Base-by-base conservation (phyloP, 2,888 invertebrate species). In the Mycalesis mineus region DNA sequence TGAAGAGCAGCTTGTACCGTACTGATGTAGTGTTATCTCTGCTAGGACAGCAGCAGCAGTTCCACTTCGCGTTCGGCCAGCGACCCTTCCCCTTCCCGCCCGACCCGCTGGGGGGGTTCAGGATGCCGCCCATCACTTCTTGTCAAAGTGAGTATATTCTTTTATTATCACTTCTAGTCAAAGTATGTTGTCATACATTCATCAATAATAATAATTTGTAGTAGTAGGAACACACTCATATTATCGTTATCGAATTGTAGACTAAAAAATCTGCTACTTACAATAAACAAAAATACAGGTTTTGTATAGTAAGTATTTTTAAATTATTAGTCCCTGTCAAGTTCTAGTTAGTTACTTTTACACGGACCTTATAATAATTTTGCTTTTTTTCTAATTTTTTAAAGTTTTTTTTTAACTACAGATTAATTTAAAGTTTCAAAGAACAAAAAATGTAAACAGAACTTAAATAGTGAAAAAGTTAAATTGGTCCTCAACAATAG, bases 11-110 rank as follows among this genome's bases (percentile, higher is more conserved):
- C 87, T 68, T 68, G 82, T 87, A 84, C 80, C 87, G 84, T 91
- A 91, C 91, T 91, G 88, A 88, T 92, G 86, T 92, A 96, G 95
- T 96, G 94, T 92, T 96, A 89, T 95, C 95, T 89, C 93, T 96
- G 93, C 91, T 95, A 97, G 97, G 97, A 91, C 96, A 96, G 89
- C 97, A 97, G 91, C 97, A 97, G 90, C 97, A 97, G 91, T 97
- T 97, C 88, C 96, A 97, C 90, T 96, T 97, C 89, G 96, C 96
- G 74, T 95, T 95, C 70, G 95, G 96, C 41, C 96, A 96, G 82
- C 92, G 96, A 65, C 96, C 96, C 55, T 95, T 96, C 83, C 94
- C 96, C 59, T 96, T 97, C 75, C 96, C 96, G 67, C 93, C 96
- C 57, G 96, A 96, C 84, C 96, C 96, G 40, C 91, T 96, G 48